phyloP scores from a whole-genome alignment of 2,797 vertebrate genomes.

The Capromys pilorides region DNA sequence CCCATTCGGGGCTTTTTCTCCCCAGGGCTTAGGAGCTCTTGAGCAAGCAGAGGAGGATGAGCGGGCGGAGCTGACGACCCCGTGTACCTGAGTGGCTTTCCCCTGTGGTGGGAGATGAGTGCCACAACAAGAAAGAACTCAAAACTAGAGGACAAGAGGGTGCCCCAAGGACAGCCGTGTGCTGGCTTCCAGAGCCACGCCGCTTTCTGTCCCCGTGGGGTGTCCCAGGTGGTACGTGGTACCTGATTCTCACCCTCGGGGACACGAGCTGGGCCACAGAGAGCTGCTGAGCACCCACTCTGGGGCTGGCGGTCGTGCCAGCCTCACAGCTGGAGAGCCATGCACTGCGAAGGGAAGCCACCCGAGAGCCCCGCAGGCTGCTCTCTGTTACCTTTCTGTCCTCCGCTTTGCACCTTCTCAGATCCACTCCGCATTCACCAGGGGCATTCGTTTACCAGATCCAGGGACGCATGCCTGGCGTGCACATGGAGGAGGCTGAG shows the following conservation, averaged over 20 bases:
- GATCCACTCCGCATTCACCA: constrained; percentile 64
- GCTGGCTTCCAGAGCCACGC: no score
- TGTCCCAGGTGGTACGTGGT: constrained; percentile 80
- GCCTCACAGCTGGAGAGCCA: constrained; percentile 76
- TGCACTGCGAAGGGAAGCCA: constrained; percentile 80
- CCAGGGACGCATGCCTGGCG: accelerated
- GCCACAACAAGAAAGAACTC: no score
- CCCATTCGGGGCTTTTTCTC: no score
- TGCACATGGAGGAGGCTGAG: background rate
- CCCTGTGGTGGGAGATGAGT: no score
- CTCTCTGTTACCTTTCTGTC: constrained; percentile 69
- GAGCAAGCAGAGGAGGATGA: no score
- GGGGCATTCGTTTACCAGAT: background rate
- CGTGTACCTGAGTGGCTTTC: no score
- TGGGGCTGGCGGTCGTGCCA: constrained; percentile 80
- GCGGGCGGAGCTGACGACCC: no score
- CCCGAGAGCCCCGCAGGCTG: constrained; percentile 71
- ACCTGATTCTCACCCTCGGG: constrained; percentile 75
- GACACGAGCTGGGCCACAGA: constrained; percentile 84
- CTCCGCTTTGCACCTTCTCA: constrained; percentile 59
- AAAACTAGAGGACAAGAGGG: no score
- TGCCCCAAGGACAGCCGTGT: no score
- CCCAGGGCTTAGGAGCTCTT: no score
- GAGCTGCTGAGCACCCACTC: constrained; percentile 80
- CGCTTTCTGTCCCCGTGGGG: no score